Base-by-base conservation (phyloP, 2,113 vertebrate genomes). In the Phylloscopus whistleri region DNA sequence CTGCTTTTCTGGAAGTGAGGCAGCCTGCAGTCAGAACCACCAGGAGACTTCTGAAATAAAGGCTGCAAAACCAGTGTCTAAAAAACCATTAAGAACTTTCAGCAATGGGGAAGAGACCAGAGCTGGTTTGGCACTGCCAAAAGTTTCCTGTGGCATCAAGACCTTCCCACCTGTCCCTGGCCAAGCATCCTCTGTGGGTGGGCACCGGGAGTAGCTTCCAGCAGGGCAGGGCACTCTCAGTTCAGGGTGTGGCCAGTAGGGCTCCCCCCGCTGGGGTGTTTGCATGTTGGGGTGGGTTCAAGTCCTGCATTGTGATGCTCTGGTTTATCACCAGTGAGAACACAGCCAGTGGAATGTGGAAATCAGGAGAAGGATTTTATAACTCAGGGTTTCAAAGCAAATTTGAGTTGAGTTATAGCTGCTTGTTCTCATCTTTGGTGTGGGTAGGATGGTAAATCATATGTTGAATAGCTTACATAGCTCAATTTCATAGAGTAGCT, bases 241-340 rank as follows among this genome's bases (percentile, higher is more conserved):
- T 8, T 31, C 22, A 67, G 51, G 23, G 18, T 4, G 10, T 28
- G 72, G 46, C 43, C 35, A 24, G 41, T 2, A 18, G 22, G 31
- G 10, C 31, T 14, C 5, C 1, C 1, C 4, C 3, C 0, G 0
- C 8, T 13, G 14, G 11, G 1, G 8, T 6, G 20, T 24, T n/a
- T 31, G 37, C 16, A 4, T 37, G 14, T 30, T 39, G 49, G 72
- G 30, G 8, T 10, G 12, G 16, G 30, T 30, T 30, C 3, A 5
- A 31, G 9, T 48, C 18, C 41, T 51, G 27, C 8, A 0, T 5
- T 30, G 26, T 37, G 17, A 3, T 49, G 64, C 48, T 85, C 43
- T 62, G 24, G 7, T 15, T 13, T 27, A 7, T 52, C 60, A 24
- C 28, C 59, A 23, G 44, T 11, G 60, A 73, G 39, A 94, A 41